Percentiles rank a stretch among this genome's conserved stretches.
These are phyloP conservation scores for Ginglymostoma cirratum DNA, from an alignment of 2,113 vertebrate species.

Conservation along the genomic window DNA sequence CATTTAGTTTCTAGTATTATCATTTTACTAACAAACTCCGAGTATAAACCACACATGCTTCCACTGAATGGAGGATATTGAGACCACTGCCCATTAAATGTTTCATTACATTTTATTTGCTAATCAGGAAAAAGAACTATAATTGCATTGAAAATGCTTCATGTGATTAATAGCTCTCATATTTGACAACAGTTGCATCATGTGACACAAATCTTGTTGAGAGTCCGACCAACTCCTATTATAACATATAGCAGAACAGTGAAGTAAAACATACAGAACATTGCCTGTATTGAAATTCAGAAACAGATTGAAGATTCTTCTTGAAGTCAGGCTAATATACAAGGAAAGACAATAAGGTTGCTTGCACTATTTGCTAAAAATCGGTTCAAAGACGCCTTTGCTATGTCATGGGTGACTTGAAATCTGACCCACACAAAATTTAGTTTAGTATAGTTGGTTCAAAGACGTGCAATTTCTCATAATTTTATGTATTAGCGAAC, in stretches of 20 bases:
- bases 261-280: neutral
- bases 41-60: neutral
- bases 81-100: neutral
- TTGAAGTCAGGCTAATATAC: neutral
- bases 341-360: neutral
- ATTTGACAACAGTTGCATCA: neutral
- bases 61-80: neutral
- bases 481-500: neutral
- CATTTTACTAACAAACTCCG: neutral
- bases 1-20: neutral
- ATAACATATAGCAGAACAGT: neutral
- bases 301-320: neutral
- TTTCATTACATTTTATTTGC: neutral
- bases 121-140: neutral
- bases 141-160: neutral
- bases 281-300: neutral
- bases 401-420: neutral
- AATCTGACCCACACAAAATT: neutral
- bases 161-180: neutral
- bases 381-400: neutral
- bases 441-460: neutral
- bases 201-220: neutral
- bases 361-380: neutral
- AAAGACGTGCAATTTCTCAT: neutral
- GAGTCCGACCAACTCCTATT: neutral